phyloP scores from a whole-genome alignment of 2,888 invertebrate species.

The Nephrotoma guestfalica region DNA sequence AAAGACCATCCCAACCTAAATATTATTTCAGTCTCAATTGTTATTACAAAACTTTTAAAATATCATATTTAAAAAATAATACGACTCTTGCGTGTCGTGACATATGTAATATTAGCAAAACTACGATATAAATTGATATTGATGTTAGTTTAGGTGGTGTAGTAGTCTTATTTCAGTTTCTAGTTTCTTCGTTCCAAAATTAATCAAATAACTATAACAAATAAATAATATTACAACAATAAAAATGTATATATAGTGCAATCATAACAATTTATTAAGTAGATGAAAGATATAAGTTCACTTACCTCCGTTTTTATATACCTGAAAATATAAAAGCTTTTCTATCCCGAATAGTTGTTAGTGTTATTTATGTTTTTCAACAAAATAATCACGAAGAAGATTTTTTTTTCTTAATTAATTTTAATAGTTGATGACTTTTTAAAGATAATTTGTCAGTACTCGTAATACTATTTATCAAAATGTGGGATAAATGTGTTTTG shows the following conservation, averaged over 20 bases:
- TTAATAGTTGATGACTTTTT: not conserved
- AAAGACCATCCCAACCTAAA: not conserved
- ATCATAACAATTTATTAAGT: not conserved
- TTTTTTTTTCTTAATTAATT: not conserved
- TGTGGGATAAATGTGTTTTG: not conserved
- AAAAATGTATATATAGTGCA: not conserved
- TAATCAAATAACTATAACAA: not conserved
- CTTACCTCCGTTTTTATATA: not conserved
- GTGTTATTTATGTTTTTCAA: not conserved
- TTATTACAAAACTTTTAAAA: not conserved
- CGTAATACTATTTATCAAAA: not conserved
- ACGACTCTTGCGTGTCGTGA: not conserved
- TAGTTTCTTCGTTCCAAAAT: not conserved
- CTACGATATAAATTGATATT: not conserved
- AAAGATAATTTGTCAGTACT: not conserved
- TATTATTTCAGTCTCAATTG: not conserved
- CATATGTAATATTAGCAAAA: not conserved
- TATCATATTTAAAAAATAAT: not conserved
- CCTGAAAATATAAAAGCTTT: not conserved
- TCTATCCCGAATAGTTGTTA: not conserved
- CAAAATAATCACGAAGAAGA: not conserved
- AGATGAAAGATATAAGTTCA: not conserved
- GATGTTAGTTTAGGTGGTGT: not conserved
- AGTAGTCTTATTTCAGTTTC: not conserved
- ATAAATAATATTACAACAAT: not conserved